These are phyloP conservation scores for Pseudochirops cupreus DNA, from an alignment of 2,797 vertebrate genomes.

Conservation along the genomic window DNA sequence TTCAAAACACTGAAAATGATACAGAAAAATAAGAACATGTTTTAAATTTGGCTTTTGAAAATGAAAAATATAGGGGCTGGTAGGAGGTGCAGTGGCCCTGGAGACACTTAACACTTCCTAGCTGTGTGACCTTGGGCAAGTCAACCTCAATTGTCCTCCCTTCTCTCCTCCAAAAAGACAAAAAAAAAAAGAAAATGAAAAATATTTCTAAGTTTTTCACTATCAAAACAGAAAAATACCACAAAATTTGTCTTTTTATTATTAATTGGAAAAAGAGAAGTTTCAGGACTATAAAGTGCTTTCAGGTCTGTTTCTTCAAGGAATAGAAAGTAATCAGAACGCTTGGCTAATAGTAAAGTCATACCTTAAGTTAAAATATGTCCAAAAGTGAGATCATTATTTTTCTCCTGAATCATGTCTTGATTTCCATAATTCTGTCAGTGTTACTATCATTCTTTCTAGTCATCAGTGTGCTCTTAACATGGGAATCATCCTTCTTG, in stretches of 20 bases:
- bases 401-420: not conserved
- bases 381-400: not conserved
- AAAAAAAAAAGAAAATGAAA: too few species aligned
- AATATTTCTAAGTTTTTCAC: not conserved
- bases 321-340: not conserved
- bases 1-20: not conserved
- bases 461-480: not conserved
- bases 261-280: not conserved
- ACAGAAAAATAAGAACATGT: not conserved
- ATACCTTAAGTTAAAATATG: not conserved
- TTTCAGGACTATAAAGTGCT: not conserved
- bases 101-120: too few species aligned
- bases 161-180: too few species aligned
- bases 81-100: too few species aligned
- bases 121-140: too few species aligned
- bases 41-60: not conserved
- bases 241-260: not conserved
- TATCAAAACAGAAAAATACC: not conserved
- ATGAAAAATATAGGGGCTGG: not conserved
- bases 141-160: too few species aligned
- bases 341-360: not conserved
- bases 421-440: not conserved
- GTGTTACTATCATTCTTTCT: not conserved
- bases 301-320: not conserved
- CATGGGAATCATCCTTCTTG: not conserved